phyloP scores from a whole-genome alignment of 2,888 invertebrate species.

The Cryptus viduatorius region DNA sequence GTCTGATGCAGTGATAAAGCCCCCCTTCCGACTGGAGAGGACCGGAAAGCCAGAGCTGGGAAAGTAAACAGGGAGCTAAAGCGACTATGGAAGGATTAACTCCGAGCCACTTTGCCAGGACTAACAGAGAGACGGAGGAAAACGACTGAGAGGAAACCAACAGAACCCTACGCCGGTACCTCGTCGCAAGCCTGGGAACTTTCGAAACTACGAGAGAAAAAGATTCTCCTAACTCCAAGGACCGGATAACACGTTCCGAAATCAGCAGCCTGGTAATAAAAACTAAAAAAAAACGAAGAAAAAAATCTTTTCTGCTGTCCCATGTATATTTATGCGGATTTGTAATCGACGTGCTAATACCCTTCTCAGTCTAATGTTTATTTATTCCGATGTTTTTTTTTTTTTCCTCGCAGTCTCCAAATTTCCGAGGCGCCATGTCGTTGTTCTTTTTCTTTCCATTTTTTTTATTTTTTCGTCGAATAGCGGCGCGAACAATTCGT shows the following conservation, averaged over 20 bases:
- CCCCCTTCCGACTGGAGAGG: constrained; percentile 35
- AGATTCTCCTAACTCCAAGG: neutral
- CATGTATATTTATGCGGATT: neutral
- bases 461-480: neutral
- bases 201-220: constrained; percentile 1
- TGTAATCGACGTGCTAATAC: neutral
- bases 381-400: constrained; percentile 4
- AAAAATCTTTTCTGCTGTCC: neutral
- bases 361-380: neutral
- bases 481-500: constrained; percentile 46
- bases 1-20: constrained; percentile 31
- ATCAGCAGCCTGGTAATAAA: constrained; percentile 4
- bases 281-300: constrained; percentile 1
- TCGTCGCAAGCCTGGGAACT: constrained; percentile 33
- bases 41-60: constrained; percentile 72
- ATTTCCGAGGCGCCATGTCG: constrained; percentile 30
- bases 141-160: constrained; percentile 7
- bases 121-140: constrained; percentile 25
- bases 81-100: constrained; percentile 71
- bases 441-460: constrained; percentile 27
- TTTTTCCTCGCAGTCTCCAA: constrained; percentile 22
- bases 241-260: constrained; percentile 32
- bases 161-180: neutral
- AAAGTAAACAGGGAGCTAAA: constrained; percentile 72
- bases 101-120: constrained; percentile 41